Evolutionary conservation across 2,888 invertebrate species (phyloP).

Genomic region (Drepanosiphum platanoidis): DNA sequence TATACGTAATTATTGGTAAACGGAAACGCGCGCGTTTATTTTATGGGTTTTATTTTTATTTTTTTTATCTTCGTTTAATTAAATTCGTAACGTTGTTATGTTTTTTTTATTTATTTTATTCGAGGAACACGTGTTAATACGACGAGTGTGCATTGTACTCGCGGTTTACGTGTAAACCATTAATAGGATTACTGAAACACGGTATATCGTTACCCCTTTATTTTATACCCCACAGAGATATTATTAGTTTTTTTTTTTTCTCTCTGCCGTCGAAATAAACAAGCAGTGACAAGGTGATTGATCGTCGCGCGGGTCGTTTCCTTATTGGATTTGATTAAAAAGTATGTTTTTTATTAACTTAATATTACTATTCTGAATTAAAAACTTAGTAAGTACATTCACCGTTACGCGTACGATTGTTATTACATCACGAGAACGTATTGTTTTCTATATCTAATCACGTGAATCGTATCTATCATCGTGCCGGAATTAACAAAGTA

Average conservation of each 20-base stretch:
- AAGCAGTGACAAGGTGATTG: conserved; percentile 58
- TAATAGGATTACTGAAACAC: conserved; percentile 54
- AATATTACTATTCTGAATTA: conserved; percentile 34
- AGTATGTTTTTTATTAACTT: conserved; percentile 29
- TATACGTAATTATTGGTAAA: background rate
- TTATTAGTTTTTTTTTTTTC: conserved; percentile 35
- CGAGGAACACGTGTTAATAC: conserved; percentile 36
- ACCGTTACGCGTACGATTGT: background rate
- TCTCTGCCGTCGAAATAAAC: conserved; percentile 49
- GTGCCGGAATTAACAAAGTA: background rate
- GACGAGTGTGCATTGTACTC: background rate
- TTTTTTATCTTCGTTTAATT: conserved; percentile 7
- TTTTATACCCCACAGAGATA: conserved; percentile 53
- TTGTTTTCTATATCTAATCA: background rate
- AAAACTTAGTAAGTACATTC: conserved; percentile 1
- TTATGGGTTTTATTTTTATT: background rate
- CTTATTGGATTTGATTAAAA: conserved; percentile 60
- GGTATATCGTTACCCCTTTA: conserved; percentile 46
- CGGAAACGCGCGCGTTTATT: background rate
- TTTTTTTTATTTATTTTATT: background rate
- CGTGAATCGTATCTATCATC: background rate
- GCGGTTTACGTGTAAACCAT: conserved; percentile 41
- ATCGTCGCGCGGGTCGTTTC: conserved; percentile 40
- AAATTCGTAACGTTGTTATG: background rate
- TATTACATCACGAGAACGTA: background rate